These are phyloP conservation scores for Seira sanloemensis DNA, from an alignment of 2,888 invertebrate species.

Conservation along the genomic window DNA sequence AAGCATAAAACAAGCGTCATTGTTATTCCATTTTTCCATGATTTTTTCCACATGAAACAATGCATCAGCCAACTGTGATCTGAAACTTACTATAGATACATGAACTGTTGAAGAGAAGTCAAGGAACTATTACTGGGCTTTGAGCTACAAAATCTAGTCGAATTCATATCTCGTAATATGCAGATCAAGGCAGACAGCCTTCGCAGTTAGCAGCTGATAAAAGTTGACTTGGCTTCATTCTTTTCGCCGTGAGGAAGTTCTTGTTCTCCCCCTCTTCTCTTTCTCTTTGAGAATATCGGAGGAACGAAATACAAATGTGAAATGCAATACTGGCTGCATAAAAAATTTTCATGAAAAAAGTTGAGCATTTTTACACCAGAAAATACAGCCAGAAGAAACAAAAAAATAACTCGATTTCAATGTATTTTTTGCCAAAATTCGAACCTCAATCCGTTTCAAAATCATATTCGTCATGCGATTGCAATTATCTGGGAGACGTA, in stretches of 20 bases:
- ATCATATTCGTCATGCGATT: conserved; percentile 38
- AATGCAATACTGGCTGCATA: conserved; percentile 17
- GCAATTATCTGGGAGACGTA: conserved; percentile 22
- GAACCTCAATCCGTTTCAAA: conserved; percentile 7
- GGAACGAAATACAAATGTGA: too few relatives aligned
- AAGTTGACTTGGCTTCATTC: conserved; percentile 36
- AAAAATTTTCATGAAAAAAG: background rate
- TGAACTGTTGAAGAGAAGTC: conserved; percentile 33
- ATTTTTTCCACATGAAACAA: too few relatives aligned
- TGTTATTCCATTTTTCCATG: too few relatives aligned
- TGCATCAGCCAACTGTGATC: too few relatives aligned
- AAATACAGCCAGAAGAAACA: background rate
- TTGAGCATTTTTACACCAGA: background rate
- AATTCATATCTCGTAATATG: conserved; percentile 23
- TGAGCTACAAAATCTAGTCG: background rate
- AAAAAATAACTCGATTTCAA: conserved; percentile 44
- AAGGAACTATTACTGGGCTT: conserved; percentile 35
- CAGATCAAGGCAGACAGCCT: conserved; percentile 45
- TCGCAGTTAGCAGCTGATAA: background rate
- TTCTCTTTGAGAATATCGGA: background rate
- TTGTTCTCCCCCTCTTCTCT: too few relatives aligned
- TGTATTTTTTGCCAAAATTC: conserved; percentile 43
- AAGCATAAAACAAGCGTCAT: too few relatives aligned
- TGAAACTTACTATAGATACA: too few relatives aligned
- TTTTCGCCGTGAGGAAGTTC: conserved; percentile 41